phyloP scores from a whole-genome alignment of 2,888 invertebrate species.

The Plemyria rubiginata region DNA sequence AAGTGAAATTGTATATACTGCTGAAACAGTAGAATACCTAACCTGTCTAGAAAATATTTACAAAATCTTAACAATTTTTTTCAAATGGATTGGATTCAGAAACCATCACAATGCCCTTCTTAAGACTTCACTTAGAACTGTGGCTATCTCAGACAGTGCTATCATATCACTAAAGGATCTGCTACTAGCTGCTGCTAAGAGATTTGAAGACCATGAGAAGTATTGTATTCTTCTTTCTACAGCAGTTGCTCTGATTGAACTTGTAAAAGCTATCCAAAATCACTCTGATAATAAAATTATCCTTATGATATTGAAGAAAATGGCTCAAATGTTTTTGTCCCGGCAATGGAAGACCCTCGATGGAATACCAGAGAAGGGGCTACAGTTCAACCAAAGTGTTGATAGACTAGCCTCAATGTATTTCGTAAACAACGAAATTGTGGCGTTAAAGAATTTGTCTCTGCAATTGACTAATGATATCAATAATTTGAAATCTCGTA shows the following conservation, averaged over 20 bases:
- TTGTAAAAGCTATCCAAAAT: slow-evolving; percentile 77
- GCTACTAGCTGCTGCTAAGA: slow-evolving; percentile 64
- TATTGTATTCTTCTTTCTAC: slow-evolving; percentile 83
- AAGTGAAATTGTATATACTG: slow-evolving; percentile 51
- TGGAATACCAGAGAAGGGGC: slow-evolving; percentile 87
- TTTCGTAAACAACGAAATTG: slow-evolving; percentile 84
- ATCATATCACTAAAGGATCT: slow-evolving; percentile 66
- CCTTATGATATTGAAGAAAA: slow-evolving; percentile 71
- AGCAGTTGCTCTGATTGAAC: slow-evolving; percentile 82
- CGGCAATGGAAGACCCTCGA: slow-evolving; percentile 88
- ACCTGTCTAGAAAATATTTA: slow-evolving; percentile 84
- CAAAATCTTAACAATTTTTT: slow-evolving; percentile 83
- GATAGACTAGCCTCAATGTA: slow-evolving; percentile 87
- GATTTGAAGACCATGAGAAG: slow-evolving; percentile 74
- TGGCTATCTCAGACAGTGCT: slow-evolving; percentile 57
- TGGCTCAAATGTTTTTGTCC: slow-evolving; percentile 81
- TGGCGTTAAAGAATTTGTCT: slow-evolving; percentile 84
- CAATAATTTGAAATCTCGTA: slow-evolving; percentile 80
- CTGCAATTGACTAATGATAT: slow-evolving; percentile 84
- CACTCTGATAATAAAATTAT: slow-evolving; percentile 69
- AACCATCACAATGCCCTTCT: slow-evolving; percentile 69
- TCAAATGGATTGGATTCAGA: slow-evolving; percentile 87
- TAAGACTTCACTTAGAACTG: slow-evolving; percentile 67
- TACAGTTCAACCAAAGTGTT: slow-evolving; percentile 86
- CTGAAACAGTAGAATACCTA: slow-evolving; percentile 60